phyloP scores from a whole-genome alignment of 2,113 vertebrate species.

The Pseudorasbora parva region DNA sequence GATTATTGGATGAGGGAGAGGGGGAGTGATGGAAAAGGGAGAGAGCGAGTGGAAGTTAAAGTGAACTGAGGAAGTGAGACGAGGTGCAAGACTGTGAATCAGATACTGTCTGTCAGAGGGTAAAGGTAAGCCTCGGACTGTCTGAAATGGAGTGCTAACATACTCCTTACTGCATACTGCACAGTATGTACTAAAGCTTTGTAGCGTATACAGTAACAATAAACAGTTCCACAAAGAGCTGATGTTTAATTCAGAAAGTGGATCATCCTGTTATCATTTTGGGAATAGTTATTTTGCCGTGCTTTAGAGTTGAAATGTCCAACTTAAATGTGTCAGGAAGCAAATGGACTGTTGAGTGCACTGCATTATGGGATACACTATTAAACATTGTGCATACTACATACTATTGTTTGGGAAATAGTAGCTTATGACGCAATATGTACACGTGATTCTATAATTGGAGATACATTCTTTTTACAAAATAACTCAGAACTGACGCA shows the following conservation, averaged over 20 bases:
- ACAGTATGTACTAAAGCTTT: neutral
- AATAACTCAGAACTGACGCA: too few species aligned
- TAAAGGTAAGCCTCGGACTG: neutral
- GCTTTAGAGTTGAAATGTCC: too few species aligned
- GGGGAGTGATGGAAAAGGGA: conserved; percentile 25
- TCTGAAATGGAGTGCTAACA: neutral
- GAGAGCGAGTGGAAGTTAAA: conserved; percentile 18
- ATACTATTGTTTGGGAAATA: too few species aligned
- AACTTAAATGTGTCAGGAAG: too few species aligned
- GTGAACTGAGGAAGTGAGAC: conserved; percentile 22
- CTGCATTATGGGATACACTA: too few species aligned
- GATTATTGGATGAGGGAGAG: conserved; percentile 55
- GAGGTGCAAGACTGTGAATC: conserved; percentile 30
- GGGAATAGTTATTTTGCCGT: too few species aligned
- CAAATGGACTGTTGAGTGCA: too few species aligned
- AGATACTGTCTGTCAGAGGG: conserved; percentile 18
- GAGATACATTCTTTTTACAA: too few species aligned
- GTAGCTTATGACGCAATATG: too few species aligned
- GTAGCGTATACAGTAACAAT: neutral
- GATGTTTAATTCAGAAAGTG: neutral
- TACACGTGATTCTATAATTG: too few species aligned
- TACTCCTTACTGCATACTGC: neutral
- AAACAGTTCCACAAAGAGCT: neutral
- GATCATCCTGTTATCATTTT: neutral
- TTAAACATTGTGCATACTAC: too few species aligned